Percentiles rank a stretch among this genome's conserved stretches.
phyloP scores from a whole-genome alignment of 2,113 vertebrate species.

The Atrichornis clamosus region DNA sequence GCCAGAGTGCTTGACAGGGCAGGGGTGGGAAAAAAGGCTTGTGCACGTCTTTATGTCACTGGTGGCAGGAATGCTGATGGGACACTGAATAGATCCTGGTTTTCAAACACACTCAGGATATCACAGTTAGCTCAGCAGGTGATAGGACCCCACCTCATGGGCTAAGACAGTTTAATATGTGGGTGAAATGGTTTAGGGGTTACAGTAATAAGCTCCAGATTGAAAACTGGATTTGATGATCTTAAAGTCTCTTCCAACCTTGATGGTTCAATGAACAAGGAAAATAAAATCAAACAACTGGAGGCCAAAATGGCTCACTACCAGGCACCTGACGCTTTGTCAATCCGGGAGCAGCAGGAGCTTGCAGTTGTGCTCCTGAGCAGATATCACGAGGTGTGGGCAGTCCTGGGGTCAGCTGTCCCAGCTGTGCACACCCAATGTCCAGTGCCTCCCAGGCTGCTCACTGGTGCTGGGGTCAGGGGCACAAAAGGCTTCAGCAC shows the following conservation, averaged over 20 bases:
- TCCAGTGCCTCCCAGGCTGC: not conserved
- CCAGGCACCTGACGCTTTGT: not conserved
- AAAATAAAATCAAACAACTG: not conserved
- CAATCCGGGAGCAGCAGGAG: not conserved
- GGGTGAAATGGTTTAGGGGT: not conserved
- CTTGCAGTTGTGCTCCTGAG: rapidly evolving
- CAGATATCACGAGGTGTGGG: not conserved
- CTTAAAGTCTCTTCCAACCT: not conserved
- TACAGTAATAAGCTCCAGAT: not conserved
- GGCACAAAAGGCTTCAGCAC: not conserved
- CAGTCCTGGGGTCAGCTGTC: not conserved
- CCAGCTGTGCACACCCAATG: not conserved
- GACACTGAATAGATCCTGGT: not conserved
- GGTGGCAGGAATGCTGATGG: rapidly evolving
- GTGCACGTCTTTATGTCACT: not conserved
- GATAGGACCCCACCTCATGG: not conserved
- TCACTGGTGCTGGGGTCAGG: not conserved
- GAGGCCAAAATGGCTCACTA: not conserved
- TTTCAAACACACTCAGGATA: not conserved
- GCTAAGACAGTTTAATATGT: not conserved
- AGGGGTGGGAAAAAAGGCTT: not conserved
- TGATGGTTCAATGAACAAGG: not conserved
- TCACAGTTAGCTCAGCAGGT: not conserved
- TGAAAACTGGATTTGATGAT: not conserved
- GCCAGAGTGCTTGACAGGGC: not conserved